phyloP scores from a whole-genome alignment of 2,888 invertebrate genomes.

The Icerya purchasi region DNA sequence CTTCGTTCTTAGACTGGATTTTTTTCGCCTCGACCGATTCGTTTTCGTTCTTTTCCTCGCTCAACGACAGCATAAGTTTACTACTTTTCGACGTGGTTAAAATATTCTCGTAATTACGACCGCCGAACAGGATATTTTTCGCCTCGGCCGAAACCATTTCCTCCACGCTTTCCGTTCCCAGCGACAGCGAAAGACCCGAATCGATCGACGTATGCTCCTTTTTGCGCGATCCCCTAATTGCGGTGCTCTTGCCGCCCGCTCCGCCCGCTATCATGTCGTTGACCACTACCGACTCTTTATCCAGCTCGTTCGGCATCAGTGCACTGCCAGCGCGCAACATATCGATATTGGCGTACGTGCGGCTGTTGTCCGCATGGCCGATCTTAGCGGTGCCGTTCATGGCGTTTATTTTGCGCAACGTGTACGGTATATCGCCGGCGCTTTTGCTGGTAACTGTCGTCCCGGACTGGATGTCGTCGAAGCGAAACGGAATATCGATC shows the following conservation, averaged over 20 bases:
- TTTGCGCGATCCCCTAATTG: slow-evolving; percentile 10
- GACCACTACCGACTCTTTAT: not conserved
- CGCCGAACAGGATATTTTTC: slow-evolving; percentile 13
- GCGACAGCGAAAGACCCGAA: slow-evolving; percentile 20
- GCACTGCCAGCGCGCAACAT: not conserved
- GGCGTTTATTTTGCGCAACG: slow-evolving; percentile 59
- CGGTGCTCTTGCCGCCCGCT: slow-evolving; percentile 57
- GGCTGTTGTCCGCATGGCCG: not conserved
- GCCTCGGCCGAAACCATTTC: slow-evolving; percentile 16
- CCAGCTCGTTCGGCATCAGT: not conserved
- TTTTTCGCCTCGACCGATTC: not conserved
- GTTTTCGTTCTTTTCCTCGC: slow-evolving; percentile 10
- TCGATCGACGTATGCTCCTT: slow-evolving; percentile 20
- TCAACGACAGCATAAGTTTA: slow-evolving; percentile 13
- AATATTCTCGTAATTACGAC: slow-evolving; percentile 15
- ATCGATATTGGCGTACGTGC: not conserved
- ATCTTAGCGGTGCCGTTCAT: slow-evolving; percentile 59
- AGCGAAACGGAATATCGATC: slow-evolving; percentile 21
- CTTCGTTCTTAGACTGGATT: not conserved
- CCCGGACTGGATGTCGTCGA: slow-evolving; percentile 41
- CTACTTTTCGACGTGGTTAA: slow-evolving; percentile 16
- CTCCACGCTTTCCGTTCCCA: slow-evolving; percentile 20
- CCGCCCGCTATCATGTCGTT: slow-evolving; percentile 57
- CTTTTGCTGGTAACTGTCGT: slow-evolving; percentile 24
- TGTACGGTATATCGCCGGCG: slow-evolving; percentile 59